A percentile compares a stretch with the other conserved stretches of the same genome.
phyloP scores from a whole-genome alignment of 2,888 invertebrate genomes.

The Cantharis rustica region DNA sequence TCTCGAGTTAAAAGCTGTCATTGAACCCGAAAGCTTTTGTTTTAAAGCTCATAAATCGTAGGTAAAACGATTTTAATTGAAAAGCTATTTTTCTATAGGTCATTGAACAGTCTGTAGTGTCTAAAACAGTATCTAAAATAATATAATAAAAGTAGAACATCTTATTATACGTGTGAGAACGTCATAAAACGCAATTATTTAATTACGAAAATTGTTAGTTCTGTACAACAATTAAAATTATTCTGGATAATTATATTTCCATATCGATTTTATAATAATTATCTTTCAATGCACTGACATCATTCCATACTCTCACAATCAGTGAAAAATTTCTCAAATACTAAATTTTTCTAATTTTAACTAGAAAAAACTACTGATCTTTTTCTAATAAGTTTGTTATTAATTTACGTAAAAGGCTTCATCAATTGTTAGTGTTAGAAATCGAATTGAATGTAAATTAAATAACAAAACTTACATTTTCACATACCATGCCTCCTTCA shows the following conservation, averaged over 20 bases:
- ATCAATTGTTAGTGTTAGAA: not conserved
- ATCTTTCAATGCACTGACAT: not conserved
- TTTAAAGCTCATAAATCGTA: not conserved
- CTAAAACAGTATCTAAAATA: not conserved
- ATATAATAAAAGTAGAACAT: not conserved
- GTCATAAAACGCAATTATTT: not conserved
- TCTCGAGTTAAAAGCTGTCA: not conserved
- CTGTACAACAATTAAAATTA: not conserved
- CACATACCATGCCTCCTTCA: slow-evolving; percentile 51
- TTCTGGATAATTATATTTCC: not conserved
- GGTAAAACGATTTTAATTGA: not conserved
- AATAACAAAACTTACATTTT: slow-evolving; percentile 45
- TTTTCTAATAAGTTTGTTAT: not conserved
- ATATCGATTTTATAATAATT: not conserved
- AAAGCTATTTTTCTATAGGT: not conserved
- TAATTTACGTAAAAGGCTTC: not conserved
- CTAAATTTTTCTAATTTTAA: not conserved
- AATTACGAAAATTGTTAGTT: not conserved
- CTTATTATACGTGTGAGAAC: not conserved
- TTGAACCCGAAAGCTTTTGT: not conserved
- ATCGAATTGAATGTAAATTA: not conserved
- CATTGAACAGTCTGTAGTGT: not conserved
- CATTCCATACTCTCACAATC: not conserved
- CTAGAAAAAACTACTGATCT: not conserved
- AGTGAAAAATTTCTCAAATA: not conserved